Conservation (phyloP, 2,888 invertebrate species). For the Lucinisca nassula region DNA sequence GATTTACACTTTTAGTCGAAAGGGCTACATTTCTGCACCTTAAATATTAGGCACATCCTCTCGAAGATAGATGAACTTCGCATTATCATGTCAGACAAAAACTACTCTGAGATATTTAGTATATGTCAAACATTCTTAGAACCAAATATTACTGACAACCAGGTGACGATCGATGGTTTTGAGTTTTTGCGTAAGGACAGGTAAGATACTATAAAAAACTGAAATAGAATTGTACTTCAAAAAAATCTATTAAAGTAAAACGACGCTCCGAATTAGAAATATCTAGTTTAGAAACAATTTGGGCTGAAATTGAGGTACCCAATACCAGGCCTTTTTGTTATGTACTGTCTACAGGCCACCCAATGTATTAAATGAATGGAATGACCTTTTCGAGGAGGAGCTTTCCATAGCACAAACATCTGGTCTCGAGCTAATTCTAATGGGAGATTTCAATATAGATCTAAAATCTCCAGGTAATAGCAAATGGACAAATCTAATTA, state of each 20-base stretch:
- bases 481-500: no score
- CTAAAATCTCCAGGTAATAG: no score
- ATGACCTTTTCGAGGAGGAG: no score
- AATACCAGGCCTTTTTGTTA: slow-evolving; percentile 16
- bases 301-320: not conserved
- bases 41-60: not conserved
- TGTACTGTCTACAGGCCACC: no score
- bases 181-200: not conserved
- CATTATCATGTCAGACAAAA: not conserved
- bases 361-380: no score
- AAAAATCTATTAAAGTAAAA: not conserved
- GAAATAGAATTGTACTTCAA: not conserved
- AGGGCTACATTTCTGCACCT: not conserved
- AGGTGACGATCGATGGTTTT: not conserved
- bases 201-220: not conserved
- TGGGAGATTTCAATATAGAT: no score
- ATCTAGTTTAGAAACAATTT: slow-evolving; percentile 1
- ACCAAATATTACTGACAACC: not conserved
- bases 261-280: slow-evolving; percentile 9
- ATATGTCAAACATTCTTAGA: not conserved
- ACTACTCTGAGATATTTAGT: not conserved
- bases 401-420: no score
- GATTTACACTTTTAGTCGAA: not conserved
- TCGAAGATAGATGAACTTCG: not conserved
- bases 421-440: no score